These are phyloP conservation scores for Zosterops lateralis DNA, from an alignment of 2,113 vertebrate genomes.

Conservation along the genomic window DNA sequence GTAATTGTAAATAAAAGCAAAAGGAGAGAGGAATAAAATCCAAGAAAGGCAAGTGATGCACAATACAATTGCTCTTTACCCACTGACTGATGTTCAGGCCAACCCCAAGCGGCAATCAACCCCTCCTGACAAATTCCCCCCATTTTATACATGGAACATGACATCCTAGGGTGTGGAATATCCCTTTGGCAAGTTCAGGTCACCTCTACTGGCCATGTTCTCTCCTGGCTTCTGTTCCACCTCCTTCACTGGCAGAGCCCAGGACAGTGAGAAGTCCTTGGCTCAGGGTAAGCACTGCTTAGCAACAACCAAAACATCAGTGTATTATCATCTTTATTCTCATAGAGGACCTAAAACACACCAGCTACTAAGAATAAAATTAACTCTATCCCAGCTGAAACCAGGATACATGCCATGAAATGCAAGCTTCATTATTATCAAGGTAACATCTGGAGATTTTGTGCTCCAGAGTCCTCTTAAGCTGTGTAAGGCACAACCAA, in stretches of 20 bases:
- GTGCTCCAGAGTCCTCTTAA: background rate
- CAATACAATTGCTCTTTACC: background rate
- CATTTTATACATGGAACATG: background rate
- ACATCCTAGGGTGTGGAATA: background rate
- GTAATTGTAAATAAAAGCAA: background rate
- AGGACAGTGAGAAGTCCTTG: background rate
- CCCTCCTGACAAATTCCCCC: background rate
- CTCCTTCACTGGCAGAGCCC: background rate
- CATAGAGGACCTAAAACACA: background rate
- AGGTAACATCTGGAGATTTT: background rate
- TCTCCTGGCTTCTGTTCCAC: background rate
- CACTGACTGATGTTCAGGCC: background rate
- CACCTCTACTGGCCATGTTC: background rate
- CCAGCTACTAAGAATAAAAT: background rate
- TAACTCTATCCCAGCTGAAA: background rate
- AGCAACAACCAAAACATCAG: background rate
- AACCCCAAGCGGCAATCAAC: background rate
- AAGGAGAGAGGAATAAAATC: background rate
- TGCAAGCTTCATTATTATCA: background rate
- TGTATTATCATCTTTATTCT: background rate
- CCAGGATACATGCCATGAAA: background rate
- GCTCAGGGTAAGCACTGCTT: background rate
- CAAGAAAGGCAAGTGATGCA: background rate
- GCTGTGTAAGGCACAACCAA: background rate
- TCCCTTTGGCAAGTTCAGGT: background rate